Base-by-base conservation (phyloP, 2,797 vertebrate genomes). In the Argya squamiceps region DNA sequence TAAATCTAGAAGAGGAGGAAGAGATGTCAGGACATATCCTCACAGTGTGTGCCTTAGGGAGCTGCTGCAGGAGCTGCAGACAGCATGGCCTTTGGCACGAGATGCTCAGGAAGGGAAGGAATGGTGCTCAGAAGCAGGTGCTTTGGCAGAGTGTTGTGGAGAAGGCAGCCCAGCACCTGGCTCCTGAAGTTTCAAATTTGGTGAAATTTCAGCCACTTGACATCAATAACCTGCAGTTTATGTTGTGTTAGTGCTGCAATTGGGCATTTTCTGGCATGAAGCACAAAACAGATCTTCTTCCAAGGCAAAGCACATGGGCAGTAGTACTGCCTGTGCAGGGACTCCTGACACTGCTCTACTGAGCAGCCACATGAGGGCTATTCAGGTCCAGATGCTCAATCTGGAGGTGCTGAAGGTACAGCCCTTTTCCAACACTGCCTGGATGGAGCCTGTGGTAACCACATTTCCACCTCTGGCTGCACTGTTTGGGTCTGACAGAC, bases 401-500 rank as follows among this genome's bases (percentile, higher is more conserved):
- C 24, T 46, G 47, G 30, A 62, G 32, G 18, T 50, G 43, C 50
- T 34, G 22, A 76, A 44, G 15, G 1, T 50, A n/a, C 1, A 3
- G 14, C 2, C 5, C 11, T 70, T 80, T 64, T 30, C 43, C 26
- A 47, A 0, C 26, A 34, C 0, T 63, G 21, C 12, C 47, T 63
- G 3, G 9, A 16, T 6, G 10, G 29, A 58, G 30, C 8, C 36
- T 65, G 7, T 17, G 37, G 44, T 9, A 12, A 27, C 11, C 46
- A 15, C 20, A 11, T 24, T 80, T 64, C 34, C 24, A 60, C 8
- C 20, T 85, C 36, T 46, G 32, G 6, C 1, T 37, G 30, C 29
- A 24, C 56, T n/a, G 11, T 34, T 11, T 65, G 53, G 11, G 12
- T 63, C 16, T 65, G 55, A 27, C 0, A 0, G 6, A 39, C 15